Percentiles rank a stretch among this genome's conserved stretches.
Conservation (phyloP, 64 coral and sea anemone species). For the Platygyra sinensis region DNA sequence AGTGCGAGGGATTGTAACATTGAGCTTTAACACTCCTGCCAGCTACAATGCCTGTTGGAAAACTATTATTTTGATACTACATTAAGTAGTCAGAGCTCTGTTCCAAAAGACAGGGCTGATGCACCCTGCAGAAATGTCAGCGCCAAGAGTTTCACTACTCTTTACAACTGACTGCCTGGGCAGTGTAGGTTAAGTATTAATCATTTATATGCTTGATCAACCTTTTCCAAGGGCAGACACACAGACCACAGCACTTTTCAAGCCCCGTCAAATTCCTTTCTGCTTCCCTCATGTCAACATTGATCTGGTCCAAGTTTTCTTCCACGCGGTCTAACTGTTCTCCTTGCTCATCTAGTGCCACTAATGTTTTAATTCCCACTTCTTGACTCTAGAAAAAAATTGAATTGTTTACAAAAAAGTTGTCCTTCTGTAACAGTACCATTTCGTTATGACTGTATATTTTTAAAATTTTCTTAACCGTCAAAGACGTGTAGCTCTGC, state of each 20-base stretch:
- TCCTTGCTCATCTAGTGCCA: constrained; percentile 94
- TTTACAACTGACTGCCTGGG: no score
- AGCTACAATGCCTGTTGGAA: no score
- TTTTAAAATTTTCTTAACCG: not conserved
- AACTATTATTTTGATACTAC: no score
- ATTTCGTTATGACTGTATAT: not conserved
- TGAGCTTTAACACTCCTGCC: no score
- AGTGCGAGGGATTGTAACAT: no score
- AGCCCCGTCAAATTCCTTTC: constrained; percentile 93
- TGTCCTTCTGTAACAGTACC: no score
- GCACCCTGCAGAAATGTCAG: no score
- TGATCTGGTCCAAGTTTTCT: constrained; percentile 94
- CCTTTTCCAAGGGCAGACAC: constrained; percentile 92
- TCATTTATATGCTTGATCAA: not conserved
- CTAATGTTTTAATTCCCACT: constrained; percentile 88
- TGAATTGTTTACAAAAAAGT: not conserved
- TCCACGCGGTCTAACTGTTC: constrained; percentile 95
- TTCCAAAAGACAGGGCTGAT: no score
- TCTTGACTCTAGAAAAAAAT: constrained; percentile 77
- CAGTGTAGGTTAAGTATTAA: no score
- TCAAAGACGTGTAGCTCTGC: no score
- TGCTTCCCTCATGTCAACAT: constrained; percentile 95
- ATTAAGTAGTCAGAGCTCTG: no score
- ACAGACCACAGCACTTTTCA: constrained; percentile 99
- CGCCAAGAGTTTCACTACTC: no score